Percentiles rank a stretch among this genome's conserved stretches.
Conservation (phyloP, 2,113 vertebrate species). For the Calypte anna region DNA sequence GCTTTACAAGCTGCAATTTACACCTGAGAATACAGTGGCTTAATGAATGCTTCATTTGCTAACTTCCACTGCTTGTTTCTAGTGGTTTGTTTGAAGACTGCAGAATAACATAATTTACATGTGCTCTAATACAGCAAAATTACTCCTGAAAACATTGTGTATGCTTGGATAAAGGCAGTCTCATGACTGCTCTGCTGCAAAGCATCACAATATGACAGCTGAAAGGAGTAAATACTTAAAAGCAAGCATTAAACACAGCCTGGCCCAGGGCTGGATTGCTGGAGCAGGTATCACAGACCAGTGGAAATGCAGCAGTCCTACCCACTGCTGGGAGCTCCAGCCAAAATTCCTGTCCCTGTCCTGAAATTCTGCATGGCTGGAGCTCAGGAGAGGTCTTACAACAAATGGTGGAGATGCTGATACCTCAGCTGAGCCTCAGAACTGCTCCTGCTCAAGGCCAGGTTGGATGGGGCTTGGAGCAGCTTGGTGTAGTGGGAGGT, state of each 20-base stretch:
- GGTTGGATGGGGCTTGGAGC: no score
- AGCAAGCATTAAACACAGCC: background rate
- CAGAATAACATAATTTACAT: background rate
- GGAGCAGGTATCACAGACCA: background rate
- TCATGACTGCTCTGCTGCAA: background rate
- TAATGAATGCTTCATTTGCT: background rate
- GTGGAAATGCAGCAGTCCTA: background rate
- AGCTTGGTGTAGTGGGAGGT: no score
- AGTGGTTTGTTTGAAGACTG: background rate
- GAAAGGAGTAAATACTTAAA: background rate
- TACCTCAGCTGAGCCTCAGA: background rate
- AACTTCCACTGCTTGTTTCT: background rate
- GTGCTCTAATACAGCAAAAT: background rate
- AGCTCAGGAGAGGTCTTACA: background rate
- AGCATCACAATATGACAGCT: background rate
- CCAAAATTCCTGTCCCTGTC: background rate
- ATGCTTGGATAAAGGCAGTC: background rate
- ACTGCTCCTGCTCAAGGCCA: no score
- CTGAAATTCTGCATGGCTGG: background rate
- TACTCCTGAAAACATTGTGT: background rate
- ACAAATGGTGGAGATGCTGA: background rate
- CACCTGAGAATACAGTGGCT: background rate
- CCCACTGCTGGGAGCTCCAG: background rate
- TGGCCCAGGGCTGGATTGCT: rapidly evolving
- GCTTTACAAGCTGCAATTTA: background rate